phyloP scores from a whole-genome alignment of 2,888 invertebrate species.

The Hypercompe scribonia region DNA sequence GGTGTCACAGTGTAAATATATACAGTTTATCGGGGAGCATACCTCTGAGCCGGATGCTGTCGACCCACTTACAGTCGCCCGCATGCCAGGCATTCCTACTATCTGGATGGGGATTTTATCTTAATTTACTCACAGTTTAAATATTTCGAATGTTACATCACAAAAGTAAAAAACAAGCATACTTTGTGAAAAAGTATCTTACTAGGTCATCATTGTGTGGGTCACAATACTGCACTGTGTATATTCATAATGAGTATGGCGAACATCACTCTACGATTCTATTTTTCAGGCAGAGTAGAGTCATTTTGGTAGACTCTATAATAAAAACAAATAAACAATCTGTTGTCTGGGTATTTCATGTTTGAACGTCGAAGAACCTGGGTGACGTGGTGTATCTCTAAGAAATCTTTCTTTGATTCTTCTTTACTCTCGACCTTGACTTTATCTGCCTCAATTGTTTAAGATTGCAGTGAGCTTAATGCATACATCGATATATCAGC shows the following conservation, averaged over 20 bases:
- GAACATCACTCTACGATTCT: too few relatives aligned
- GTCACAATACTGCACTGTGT: too few relatives aligned
- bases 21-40: slow-evolving; percentile 57
- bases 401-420: neutral
- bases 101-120: slow-evolving; percentile 12
- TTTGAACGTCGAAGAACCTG: neutral
- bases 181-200: too few relatives aligned
- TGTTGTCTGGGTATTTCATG: neutral
- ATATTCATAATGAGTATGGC: too few relatives aligned
- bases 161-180: slow-evolving; percentile 3
- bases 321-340: too few relatives aligned
- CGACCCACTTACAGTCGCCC: slow-evolving; percentile 60
- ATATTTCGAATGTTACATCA: slow-evolving; percentile 10
- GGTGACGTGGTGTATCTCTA: neutral
- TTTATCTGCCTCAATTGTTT: neutral
- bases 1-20: slow-evolving; percentile 54
- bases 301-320: too few relatives aligned
- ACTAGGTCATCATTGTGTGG: too few relatives aligned
- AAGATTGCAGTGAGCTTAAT: neutral
- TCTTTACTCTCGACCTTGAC: neutral
- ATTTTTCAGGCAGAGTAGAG: too few relatives aligned
- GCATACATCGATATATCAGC: too few relatives aligned
- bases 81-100: slow-evolving; percentile 45
- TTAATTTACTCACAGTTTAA: slow-evolving; percentile 20
- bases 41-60: slow-evolving; percentile 49